Percentiles rank a stretch among this genome's conserved stretches.
These are phyloP conservation scores for Magallana ariakensis DNA, from an alignment of 1,140 invertebrate genomes.

Conservation along the genomic window DNA sequence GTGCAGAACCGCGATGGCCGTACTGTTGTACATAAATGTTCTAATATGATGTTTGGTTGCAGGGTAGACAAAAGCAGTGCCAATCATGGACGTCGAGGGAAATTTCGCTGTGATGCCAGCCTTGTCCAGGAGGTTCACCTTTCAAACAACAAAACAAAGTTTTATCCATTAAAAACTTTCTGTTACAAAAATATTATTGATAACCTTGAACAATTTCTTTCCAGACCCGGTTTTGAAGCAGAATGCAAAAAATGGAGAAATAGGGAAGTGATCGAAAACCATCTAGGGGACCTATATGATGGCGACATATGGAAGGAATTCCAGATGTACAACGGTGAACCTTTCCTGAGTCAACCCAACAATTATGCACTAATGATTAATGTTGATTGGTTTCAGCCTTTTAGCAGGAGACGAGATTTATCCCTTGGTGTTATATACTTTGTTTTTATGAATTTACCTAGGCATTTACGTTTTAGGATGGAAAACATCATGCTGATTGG, in stretches of 20 bases:
- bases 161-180: conserved; percentile 37
- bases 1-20: conserved; percentile 5
- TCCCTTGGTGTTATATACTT: conserved; percentile 46
- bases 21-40: conserved; percentile 26
- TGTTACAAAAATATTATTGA: conserved; percentile 42
- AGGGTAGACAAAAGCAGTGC: conserved; percentile 21
- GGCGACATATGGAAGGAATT: conserved; percentile 57
- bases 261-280: conserved; percentile 5
- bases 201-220: conserved; percentile 37
- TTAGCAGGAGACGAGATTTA: not conserved
- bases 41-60: conserved; percentile 39
- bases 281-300: conserved; percentile 55
- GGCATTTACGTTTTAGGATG: conserved; percentile 24
- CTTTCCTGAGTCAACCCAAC: conserved; percentile 32
- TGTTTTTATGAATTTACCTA: conserved; percentile 48
- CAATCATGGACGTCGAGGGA: conserved; percentile 18
- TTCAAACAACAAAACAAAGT: conserved; percentile 24
- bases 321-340: not conserved
- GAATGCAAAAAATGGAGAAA: conserved; percentile 31
- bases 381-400: conserved; percentile 52
- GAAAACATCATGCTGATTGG: conserved; percentile 45
- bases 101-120: conserved; percentile 19
- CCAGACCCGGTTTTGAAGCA: not conserved
- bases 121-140: conserved; percentile 36
- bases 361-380: conserved; percentile 48